These are phyloP conservation scores for Aphelenchoides besseyi DNA, from an alignment of 1,140 invertebrate species.

Conservation along the genomic window DNA sequence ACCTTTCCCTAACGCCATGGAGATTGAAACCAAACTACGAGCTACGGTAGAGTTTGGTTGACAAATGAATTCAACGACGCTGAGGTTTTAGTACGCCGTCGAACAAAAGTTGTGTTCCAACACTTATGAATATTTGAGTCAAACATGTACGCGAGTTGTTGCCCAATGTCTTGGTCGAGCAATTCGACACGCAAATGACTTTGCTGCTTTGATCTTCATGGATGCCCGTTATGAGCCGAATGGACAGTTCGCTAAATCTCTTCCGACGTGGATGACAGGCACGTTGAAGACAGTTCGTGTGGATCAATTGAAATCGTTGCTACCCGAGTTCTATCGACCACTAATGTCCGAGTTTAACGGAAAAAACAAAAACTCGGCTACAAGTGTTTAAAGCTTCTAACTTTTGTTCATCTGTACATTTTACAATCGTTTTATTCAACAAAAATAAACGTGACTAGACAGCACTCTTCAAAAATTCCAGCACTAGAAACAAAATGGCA, in stretches of 20 bases:
- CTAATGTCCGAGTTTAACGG: neutral
- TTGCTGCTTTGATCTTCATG: slow-evolving; percentile 9
- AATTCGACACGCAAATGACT: slow-evolving; percentile 8
- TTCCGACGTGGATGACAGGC: neutral
- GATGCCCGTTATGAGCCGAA: slow-evolving; percentile 9
- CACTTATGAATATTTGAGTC: neutral
- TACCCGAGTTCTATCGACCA: neutral
- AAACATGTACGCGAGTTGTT: neutral
- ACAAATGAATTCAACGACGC: neutral
- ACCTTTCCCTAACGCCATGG: slow-evolving; percentile 14
- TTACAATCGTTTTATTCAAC: no score
- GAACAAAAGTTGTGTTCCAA: slow-evolving; percentile 6
- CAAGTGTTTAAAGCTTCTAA: no score
- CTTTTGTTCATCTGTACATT: no score
- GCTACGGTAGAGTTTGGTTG: slow-evolving; percentile 2
- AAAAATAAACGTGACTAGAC: no score
- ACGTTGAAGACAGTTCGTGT: neutral
- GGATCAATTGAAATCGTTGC: neutral
- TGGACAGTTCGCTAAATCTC: neutral
- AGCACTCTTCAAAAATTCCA: no score
- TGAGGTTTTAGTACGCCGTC: slow-evolving; percentile 9
- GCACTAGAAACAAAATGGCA: no score
- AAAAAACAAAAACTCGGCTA: no score
- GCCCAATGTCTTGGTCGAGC: slow-evolving; percentile 15
- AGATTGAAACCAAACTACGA: slow-evolving; percentile 16